Evolutionary conservation across 1,140 invertebrate species (phyloP), one percentile per base, ranked within the genome.

Genomic region (Drosophila santomea): DNA sequence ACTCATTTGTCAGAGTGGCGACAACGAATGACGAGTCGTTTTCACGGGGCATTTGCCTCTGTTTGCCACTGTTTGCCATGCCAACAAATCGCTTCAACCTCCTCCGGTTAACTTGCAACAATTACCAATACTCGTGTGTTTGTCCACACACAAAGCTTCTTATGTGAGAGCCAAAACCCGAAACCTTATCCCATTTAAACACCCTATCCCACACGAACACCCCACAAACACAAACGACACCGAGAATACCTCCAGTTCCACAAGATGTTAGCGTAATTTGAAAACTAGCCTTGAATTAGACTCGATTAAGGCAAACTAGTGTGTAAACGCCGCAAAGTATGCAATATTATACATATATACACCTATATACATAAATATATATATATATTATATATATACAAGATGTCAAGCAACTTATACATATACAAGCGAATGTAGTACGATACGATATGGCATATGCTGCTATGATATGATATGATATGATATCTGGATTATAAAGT

Each of bases 261-360:
- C 50, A 79, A 66, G 41, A 67, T 64, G 61, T 77, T 86, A 86
- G 83, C 44, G 66, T 76, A 86, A 86, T 83, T 88, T 76, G 62
- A 76, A 66, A 77, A 83, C 67, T 88, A 88, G 84, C 84, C 84
- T 88, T 89, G 73, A 88, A 89, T 80, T 89, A 43, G 76, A 88
- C 77, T 88, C 76, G 63, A 79, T 63, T 52, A 72, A 79, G 74
- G 50, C 52, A 64, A 76, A 72, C 48, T 88, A 88, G 83, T 88
- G 57, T 76, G 52, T 88, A 88, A 89, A 89, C 66, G 84, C 84
- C 84, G 73, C 84, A 89, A 84, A 89, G 84, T 88, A 88, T 88
- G 84, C 84, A 88, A 88, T 78, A 88, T 80, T 89, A 80, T 84
- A 89, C 61, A 78, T 63, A 77, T 74, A 77, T 71, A 78, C 62